These are phyloP conservation scores for Therioaphis trifolii DNA, from an alignment of 2,888 invertebrate species.

Conservation along the genomic window DNA sequence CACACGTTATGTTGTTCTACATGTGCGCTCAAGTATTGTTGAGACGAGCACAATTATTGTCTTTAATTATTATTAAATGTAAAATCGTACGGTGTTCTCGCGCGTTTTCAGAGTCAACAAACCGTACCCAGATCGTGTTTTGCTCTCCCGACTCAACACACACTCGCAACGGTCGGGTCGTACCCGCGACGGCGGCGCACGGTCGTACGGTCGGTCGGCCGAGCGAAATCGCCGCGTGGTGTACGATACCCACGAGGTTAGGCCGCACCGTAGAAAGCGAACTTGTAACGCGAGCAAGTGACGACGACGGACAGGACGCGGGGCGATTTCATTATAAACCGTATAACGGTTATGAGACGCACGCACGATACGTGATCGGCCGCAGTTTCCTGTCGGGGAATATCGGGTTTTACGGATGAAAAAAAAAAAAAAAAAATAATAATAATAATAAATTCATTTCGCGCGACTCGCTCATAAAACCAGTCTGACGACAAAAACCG, in stretches of 20 bases:
- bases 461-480: neutral
- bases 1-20: constrained; percentile 9
- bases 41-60: neutral
- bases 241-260: no score
- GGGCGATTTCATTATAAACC: neutral
- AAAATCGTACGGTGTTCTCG: neutral
- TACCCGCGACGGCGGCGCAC: neutral
- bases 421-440: neutral
- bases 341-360: neutral
- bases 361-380: constrained; percentile 1
- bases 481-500: constrained; percentile 34
- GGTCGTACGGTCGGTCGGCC: no score
- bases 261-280: constrained; percentile 30
- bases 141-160: neutral
- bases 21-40: constrained; percentile 46
- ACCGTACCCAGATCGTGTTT: constrained; percentile 18
- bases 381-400: neutral
- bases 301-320: neutral
- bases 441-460: neutral
- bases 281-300: neutral
- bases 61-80: constrained; percentile 34
- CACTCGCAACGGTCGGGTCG: neutral
- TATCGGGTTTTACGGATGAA: neutral
- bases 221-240: neutral
- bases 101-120: constrained; percentile 46